Evolutionary conservation across 1,140 invertebrate genomes (phyloP), one percentile per base, ranked within the genome.

Genomic region (Schlechtendalia chinensis): DNA sequence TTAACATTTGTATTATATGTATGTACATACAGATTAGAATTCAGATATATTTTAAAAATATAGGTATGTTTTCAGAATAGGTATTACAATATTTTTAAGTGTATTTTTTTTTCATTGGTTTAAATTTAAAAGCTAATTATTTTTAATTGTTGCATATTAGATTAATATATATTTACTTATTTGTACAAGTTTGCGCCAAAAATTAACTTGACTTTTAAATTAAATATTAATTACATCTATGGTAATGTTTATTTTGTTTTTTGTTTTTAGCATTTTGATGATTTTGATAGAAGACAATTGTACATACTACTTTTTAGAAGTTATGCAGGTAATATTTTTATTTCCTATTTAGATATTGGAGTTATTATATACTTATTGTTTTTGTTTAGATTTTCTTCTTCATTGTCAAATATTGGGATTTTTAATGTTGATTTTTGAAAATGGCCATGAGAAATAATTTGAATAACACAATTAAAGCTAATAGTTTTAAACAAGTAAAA

Each of bases 391-490:
- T 54, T 53, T 53, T 53, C 19, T 53, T 47, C 22, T 69, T 69
- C 17, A 8, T 22, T 63, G 29, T 32, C 61, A 29, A 32, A 27
- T 72, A 29, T 50, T n/a, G 29, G 14, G 22, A 24, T 50, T 17
- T 39, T 72, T 29, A 54, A 72, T 72, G 47, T 63, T 79, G 39
- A 63, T 63, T 19, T 1, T 45, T n/a, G 58, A 79, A 79, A 8
- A 79, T 79, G 75, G 75, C 75, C 58, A 79, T 79, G 75, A 63
- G 22, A 79, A 79, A 79, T 79, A 63, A 79, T 79, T 79, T 79
- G 39, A 50, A 79, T 50, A 61, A 14, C 19, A 45, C 53, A n/a
- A 16, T 63, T 24, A 79, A 47, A 61, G 2, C 39, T n/a, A 61
- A 32, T 32, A 77, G 39, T 45, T 61, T 24, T 50, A 79, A 79